Conservation (phyloP, 2,888 invertebrate genomes). For the Busseola fusca region DNA sequence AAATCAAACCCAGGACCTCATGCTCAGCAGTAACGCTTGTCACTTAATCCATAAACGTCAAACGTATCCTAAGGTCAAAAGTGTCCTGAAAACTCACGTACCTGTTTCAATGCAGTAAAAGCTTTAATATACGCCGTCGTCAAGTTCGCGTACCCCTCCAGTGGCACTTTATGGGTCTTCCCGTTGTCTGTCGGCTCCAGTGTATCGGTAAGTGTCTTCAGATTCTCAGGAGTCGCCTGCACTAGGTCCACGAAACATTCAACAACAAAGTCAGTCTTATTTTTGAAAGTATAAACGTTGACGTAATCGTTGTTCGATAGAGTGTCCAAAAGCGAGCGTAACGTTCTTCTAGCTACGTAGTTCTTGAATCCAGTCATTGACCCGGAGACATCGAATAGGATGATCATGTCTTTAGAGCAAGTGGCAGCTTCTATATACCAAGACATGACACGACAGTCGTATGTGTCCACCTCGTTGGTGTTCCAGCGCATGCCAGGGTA, state of each 20-base stretch:
- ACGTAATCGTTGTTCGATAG: constrained; percentile 99
- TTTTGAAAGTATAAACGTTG: constrained; percentile 95
- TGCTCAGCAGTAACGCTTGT: background rate
- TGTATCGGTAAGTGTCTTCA: constrained; percentile 92
- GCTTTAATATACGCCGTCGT: constrained; percentile 94
- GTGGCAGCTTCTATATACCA: constrained; percentile 99
- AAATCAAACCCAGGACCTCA: background rate
- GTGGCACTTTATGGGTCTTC: constrained; percentile 87
- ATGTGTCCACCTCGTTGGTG: constrained; percentile 90
- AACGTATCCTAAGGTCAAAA: constrained; percentile 11
- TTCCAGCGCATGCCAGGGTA: constrained; percentile 95
- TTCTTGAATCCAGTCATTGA: constrained; percentile 97
- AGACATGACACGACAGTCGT: constrained; percentile 97
- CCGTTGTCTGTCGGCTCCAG: constrained; percentile 86
- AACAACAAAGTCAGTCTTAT: constrained; percentile 92
- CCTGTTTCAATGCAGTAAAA: constrained; percentile 93
- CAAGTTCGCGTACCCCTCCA: constrained; percentile 95
- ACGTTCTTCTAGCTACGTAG: constrained; percentile 95
- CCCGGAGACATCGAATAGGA: constrained; percentile 98
- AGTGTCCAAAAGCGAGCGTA: constrained; percentile 96
- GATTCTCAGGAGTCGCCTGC: constrained; percentile 96
- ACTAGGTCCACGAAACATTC: constrained; percentile 96
- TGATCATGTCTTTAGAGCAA: constrained; percentile 98
- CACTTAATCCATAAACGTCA: no score
- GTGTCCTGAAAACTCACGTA: constrained; percentile 82